Percentiles rank a stretch among this genome's conserved stretches.
Evolutionary conservation across 2,888 invertebrate genomes (phyloP).

Genomic region (Zhuqinia jingwanae): DNA sequence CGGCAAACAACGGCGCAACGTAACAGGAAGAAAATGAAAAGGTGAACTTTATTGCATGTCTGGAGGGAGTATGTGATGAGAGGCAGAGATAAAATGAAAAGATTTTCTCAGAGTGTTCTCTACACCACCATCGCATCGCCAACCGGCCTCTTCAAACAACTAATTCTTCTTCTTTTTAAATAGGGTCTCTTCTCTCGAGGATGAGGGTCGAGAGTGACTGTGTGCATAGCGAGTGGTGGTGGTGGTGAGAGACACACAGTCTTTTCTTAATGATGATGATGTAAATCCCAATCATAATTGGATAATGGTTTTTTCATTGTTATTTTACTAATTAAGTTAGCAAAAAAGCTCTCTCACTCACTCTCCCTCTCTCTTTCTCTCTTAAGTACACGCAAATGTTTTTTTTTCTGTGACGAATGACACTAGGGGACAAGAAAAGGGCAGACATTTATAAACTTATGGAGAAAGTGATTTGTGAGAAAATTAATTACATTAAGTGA

Average conservation of each 20-base stretch:
- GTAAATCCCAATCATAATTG: conserved; percentile 51
- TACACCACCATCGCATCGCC: conserved; percentile 19
- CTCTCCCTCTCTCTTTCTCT: too few relatives aligned
- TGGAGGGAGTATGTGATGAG: conserved; percentile 50
- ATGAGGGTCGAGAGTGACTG: background rate
- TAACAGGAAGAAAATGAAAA: conserved; percentile 56
- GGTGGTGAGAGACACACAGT: background rate
- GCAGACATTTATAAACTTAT: background rate
- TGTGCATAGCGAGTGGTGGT: background rate
- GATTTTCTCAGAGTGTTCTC: conserved; percentile 6
- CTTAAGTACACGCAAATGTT: too few relatives aligned
- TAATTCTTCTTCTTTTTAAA: background rate
- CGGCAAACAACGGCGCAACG: conserved; percentile 27
- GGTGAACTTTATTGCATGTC: conserved; percentile 59
- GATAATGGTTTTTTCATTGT: conserved; percentile 55
- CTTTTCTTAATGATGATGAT: conserved; percentile 19
- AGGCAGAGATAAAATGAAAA: conserved; percentile 35
- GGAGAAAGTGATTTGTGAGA: conserved; percentile 29
- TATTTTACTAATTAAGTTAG: conserved; percentile 47
- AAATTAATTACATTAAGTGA: conserved; percentile 26
- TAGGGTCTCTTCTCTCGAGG: too few relatives aligned
- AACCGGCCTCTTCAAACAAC: conserved; percentile 9
- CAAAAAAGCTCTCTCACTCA: background rate
- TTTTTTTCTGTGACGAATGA: too few relatives aligned
- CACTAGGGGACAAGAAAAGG: background rate